Base-by-base conservation (phyloP, 2,113 vertebrate genomes). In the Lamprotornis superbus region DNA sequence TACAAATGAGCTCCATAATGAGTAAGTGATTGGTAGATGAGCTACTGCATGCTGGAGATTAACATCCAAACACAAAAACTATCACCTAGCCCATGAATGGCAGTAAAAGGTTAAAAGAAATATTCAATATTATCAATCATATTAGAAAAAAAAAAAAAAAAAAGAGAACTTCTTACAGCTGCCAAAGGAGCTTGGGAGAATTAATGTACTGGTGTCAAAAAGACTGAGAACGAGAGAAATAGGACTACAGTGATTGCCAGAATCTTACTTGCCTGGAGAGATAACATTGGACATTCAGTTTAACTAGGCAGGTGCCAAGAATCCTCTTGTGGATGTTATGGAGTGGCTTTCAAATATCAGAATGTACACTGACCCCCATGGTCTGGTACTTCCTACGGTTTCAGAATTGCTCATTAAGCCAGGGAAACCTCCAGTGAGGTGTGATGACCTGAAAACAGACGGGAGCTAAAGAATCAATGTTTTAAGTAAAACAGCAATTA, bases 401-500 rank as follows among this genome's bases (percentile, higher is more conserved):
- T 91, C 87, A 9, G 28, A 84, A 53, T 42, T 85, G 67, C 77
- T 92, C 28, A 57, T 76, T 91, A 90, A 86, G 57, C 19, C 60
- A 63, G 61, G 24, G 77, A 92, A 97, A 85, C 42, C 76, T 81
- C 49, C 79, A 92, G 73, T 61, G 76, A 83, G 87, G 78, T 87
- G 84, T 82, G 90, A 88, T 89, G 83, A 91, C 67, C 67, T 95
- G 79, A 94, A 96, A 92, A 78, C 44, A 92, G 79, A 70, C 19
- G 7, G 23, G 40, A 95, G 49, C 65, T 87, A 61, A 91, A 85
- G 68, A 91, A 96, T 84, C 94, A 83, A 95, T 86, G 73, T 93
- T 95, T 95, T 93, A 96, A 93, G 68, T 93, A 94, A 92, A 96
- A 83, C 73, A 85, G 74, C 94, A 93, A 94, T 94, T 96, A 93